Evolutionary conservation across 2,888 invertebrate species (phyloP).

Genomic region (Hydraecia micacea): DNA sequence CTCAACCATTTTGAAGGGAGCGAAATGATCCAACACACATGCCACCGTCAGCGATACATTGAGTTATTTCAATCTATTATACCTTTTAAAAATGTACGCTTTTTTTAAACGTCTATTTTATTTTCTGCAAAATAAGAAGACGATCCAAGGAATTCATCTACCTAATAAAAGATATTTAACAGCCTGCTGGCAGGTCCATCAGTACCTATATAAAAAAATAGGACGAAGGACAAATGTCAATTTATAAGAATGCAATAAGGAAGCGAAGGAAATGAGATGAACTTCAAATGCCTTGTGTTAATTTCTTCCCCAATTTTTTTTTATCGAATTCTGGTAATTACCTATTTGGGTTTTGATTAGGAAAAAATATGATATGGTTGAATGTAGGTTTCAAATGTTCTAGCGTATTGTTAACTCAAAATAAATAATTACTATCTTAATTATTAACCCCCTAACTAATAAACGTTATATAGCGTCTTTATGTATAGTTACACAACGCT

Average conservation of each 20-base stretch:
- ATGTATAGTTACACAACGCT: too few species aligned
- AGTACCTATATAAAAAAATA: conserved; percentile 1
- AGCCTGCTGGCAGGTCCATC: not conserved
- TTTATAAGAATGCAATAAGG: conserved; percentile 53
- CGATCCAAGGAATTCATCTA: not conserved
- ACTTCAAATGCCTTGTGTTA: conserved; percentile 41
- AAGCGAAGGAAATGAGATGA: conserved; percentile 49
- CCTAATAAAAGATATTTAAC: not conserved
- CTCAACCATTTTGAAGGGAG: too few species aligned
- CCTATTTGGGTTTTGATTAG: not conserved
- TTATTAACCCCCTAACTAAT: too few species aligned
- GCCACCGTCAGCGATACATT: too few species aligned
- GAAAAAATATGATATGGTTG: not conserved
- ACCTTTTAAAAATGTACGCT: too few species aligned
- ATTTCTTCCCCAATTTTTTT: conserved; percentile 26
- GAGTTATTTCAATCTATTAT: too few species aligned
- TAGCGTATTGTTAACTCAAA: not conserved
- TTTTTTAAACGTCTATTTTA: too few species aligned
- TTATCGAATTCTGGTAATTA: not conserved
- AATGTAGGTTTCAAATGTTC: too few species aligned
- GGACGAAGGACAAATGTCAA: conserved; percentile 39
- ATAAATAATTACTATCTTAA: not conserved
- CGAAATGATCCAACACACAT: too few species aligned
- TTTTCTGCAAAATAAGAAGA: too few species aligned
- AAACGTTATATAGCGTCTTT: too few species aligned